phyloP scores from a whole-genome alignment of 2,888 invertebrate genomes.

The Chelonus formosanus region DNA sequence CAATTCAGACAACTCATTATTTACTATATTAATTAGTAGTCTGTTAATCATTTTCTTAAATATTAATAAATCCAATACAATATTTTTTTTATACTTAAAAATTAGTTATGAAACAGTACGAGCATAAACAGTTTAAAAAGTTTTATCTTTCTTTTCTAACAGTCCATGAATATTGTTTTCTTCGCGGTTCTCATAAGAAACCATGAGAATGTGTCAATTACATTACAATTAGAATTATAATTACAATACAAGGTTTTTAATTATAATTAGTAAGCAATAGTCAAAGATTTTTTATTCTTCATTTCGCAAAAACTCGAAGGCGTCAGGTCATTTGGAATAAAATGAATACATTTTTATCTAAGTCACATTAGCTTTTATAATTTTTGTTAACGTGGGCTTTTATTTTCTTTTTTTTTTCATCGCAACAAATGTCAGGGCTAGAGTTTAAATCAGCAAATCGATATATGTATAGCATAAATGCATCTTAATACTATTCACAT shows the following conservation, averaged over 20 bases:
- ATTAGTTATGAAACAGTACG: conserved; percentile 1
- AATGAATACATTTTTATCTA: too few species aligned
- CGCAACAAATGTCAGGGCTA: conserved; percentile 8
- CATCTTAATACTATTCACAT: conserved; percentile 4
- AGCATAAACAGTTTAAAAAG: conserved; percentile 3
- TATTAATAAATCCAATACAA: conserved; percentile 6
- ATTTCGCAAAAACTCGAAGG: too few species aligned
- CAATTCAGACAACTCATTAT: conserved; percentile 4
- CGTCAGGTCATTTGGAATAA: too few species aligned
- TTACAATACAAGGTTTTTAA: too few species aligned
- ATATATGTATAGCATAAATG: conserved; percentile 1
- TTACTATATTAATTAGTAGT: background rate
- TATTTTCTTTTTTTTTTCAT: background rate
- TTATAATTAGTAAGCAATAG: too few species aligned
- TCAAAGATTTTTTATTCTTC: too few species aligned
- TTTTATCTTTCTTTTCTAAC: background rate
- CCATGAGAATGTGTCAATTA: too few species aligned
- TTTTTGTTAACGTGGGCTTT: background rate
- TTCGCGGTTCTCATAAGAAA: background rate
- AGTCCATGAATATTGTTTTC: background rate
- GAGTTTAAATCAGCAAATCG: background rate
- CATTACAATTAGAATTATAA: too few species aligned
- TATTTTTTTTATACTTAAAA: background rate
- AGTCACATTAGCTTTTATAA: too few species aligned
- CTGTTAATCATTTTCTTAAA: conserved; percentile 1